Conservation (phyloP, 2,113 vertebrate genomes). For the Gymnogyps californianus region DNA sequence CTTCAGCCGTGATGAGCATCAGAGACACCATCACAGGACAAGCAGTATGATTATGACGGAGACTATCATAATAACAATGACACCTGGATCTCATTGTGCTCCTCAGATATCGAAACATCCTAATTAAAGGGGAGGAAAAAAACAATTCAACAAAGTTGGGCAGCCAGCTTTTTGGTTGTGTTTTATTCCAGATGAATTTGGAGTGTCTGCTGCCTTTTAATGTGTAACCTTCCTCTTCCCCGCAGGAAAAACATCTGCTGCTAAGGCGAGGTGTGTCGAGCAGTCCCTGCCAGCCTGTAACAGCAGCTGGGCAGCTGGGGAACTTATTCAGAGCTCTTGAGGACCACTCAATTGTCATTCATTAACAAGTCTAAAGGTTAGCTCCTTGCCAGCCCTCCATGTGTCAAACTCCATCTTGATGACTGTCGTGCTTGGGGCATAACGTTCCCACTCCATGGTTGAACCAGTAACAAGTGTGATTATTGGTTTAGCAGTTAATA, state of each 20-base stretch:
- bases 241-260: not conserved
- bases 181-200: not conserved
- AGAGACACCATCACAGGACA: not conserved
- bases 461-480: not conserved
- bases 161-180: not conserved
- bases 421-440: not conserved
- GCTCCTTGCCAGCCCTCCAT: not conserved
- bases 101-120: not conserved
- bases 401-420: not conserved
- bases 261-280: not conserved
- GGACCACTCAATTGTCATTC: constrained; percentile 31
- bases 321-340: not conserved
- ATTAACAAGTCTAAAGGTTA: constrained; percentile 36
- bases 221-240: not conserved
- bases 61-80: not conserved
- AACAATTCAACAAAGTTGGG: not conserved
- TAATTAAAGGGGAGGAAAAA: not conserved
- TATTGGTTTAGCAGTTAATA: constrained; percentile 27
- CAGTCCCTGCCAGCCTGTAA: not conserved
- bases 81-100: not conserved
- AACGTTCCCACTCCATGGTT: not conserved
- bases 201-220: constrained; percentile 13
- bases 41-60: not conserved
- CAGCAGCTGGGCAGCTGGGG: not conserved
- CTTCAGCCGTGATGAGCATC: not conserved